These are phyloP conservation scores for Heterotilapia buettikoferi DNA, from an alignment of 2,113 vertebrate genomes.

Conservation along the genomic window DNA sequence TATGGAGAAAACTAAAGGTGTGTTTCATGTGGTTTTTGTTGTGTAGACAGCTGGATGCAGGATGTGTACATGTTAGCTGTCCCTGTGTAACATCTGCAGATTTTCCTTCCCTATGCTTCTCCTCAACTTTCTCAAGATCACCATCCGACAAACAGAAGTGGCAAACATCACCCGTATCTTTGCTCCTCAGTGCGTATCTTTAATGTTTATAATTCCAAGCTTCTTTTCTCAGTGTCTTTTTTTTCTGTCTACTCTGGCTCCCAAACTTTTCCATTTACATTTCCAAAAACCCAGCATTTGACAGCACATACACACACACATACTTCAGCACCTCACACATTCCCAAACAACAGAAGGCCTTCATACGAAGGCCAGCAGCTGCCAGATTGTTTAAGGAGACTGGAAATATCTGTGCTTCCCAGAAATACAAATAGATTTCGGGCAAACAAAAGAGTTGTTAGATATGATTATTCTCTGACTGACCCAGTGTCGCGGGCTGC, in stretches of 20 bases:
- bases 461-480: constrained; percentile 37
- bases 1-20: background rate
- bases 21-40: background rate
- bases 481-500: constrained; percentile 70
- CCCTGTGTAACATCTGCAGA: background rate
- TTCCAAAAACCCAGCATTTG: background rate
- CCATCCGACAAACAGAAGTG: background rate
- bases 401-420: background rate
- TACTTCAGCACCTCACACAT: background rate
- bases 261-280: background rate
- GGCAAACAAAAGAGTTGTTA: background rate
- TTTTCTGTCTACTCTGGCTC: background rate
- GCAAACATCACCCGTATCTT: background rate
- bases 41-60: background rate
- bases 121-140: background rate
- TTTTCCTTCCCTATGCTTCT: background rate
- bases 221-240: background rate
- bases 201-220: background rate
- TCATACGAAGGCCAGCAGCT: constrained; percentile 11
- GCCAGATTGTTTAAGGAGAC: constrained; percentile 8
- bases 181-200: background rate
- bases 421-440: background rate
- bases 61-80: background rate
- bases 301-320: background rate
- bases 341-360: background rate